phyloP scores from a whole-genome alignment of 2,113 vertebrate genomes.

The Clarias batrachus region DNA sequence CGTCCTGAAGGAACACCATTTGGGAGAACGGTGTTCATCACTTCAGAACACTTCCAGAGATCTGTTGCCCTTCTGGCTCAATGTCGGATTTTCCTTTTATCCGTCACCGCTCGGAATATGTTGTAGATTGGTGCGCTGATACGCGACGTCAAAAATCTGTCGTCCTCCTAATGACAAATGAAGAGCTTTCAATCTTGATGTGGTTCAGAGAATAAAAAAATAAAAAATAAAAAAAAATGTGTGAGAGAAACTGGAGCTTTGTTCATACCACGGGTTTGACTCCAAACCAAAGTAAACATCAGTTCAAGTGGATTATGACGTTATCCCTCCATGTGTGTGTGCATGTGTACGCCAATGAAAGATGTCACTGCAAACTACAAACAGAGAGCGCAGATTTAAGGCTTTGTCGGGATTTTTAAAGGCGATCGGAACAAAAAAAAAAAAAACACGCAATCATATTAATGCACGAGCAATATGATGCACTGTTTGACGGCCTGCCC shows the following conservation, averaged over 20 bases:
- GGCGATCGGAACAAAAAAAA: too few relatives aligned
- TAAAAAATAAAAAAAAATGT: not conserved
- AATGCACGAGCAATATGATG: not conserved
- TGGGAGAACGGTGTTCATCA: not conserved
- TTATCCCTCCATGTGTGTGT: slow-evolving; percentile 7
- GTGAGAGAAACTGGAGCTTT: slow-evolving; percentile 1
- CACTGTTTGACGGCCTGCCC: not conserved
- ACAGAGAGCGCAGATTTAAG: not conserved
- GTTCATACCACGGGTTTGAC: not conserved
- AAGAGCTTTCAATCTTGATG: not conserved
- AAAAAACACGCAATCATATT: not conserved
- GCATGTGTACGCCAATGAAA: not conserved
- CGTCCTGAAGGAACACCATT: not conserved
- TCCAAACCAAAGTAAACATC: slow-evolving; percentile 23
- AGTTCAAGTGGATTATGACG: slow-evolving; percentile 1
- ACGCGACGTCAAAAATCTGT: not conserved
- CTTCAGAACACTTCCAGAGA: not conserved
- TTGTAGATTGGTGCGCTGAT: not conserved
- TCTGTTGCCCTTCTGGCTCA: not conserved
- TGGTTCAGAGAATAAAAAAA: not conserved
- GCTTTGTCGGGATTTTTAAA: not conserved
- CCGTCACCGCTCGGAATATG: not conserved
- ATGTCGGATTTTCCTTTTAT: not conserved
- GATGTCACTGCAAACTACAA: slow-evolving; percentile 3
- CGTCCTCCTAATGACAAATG: not conserved